A percentile compares a stretch with the other conserved stretches of the same genome.
Evolutionary conservation across 2,888 invertebrate genomes (phyloP).

Genomic region (Dinocampus coccinellae): DNA sequence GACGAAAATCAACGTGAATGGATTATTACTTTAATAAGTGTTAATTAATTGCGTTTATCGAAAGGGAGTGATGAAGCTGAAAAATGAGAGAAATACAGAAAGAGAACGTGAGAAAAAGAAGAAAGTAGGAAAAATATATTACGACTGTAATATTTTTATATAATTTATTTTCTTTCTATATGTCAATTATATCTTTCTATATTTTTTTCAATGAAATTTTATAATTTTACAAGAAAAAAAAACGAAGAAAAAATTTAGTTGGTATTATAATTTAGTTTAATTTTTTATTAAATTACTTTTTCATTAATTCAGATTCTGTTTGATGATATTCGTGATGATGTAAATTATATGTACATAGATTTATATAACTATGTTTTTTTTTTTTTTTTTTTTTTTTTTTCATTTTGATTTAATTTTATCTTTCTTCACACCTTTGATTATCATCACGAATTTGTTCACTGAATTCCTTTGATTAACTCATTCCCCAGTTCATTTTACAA

Average conservation of each 20-base stretch:
- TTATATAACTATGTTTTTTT: neutral
- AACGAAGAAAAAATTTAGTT: too few relatives aligned
- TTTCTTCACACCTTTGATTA: neutral
- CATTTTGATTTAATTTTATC: neutral
- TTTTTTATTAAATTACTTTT: too few relatives aligned
- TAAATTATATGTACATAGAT: too few relatives aligned
- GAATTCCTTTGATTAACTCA: neutral
- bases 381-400: neutral
- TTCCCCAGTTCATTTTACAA: neutral
- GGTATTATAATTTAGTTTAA: too few relatives aligned
- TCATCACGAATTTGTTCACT: neutral
- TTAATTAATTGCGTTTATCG: constrained; percentile 20
- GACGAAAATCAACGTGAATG: constrained; percentile 10
- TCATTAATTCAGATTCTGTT: too few relatives aligned
- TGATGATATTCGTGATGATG: neutral
- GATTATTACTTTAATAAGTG: constrained; percentile 23
- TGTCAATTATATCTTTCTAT: too few relatives aligned
- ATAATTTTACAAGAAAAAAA: too few relatives aligned
- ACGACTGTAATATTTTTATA: too few relatives aligned
- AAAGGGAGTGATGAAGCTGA: neutral
- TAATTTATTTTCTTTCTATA: too few relatives aligned
- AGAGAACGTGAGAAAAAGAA: neutral
- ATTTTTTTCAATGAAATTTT: too few relatives aligned
- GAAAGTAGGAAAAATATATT: too few relatives aligned
- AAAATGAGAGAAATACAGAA: too few relatives aligned